A percentile compares a stretch with the other conserved stretches of the same genome.
Evolutionary conservation across 2,113 vertebrate species (phyloP).

Genomic region (Peucedramus taeniatus): DNA sequence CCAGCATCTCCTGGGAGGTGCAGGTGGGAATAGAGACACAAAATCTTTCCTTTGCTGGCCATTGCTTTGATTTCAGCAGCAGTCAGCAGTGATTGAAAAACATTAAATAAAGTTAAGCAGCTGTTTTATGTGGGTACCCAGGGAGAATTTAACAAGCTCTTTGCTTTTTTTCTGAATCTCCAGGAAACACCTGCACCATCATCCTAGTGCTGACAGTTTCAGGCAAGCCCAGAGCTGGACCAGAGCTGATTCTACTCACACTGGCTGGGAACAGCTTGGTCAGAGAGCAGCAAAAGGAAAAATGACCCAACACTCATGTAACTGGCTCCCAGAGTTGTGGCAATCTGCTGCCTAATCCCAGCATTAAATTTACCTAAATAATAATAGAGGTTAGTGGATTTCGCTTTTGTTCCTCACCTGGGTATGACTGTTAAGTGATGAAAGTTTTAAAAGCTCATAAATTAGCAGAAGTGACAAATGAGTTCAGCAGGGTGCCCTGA

Average conservation of each 20-base stretch:
- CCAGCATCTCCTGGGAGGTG: background rate
- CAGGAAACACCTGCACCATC: background rate
- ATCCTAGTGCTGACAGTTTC: background rate
- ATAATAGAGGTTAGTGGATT: background rate
- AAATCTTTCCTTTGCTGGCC: background rate
- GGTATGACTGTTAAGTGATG: background rate
- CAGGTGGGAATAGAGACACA: background rate
- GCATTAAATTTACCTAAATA: background rate
- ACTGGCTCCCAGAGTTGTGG: background rate
- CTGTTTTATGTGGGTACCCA: background rate
- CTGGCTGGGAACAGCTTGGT: background rate
- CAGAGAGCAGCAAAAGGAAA: background rate
- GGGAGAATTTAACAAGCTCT: background rate
- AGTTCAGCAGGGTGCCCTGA: background rate
- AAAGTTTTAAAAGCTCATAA: constrained; percentile 11
- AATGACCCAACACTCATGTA: background rate
- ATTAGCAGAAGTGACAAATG: constrained; percentile 1
- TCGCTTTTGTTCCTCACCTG: background rate
- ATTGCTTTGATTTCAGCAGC: background rate
- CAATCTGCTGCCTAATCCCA: background rate
- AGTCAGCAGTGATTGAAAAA: background rate
- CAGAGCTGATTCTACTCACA: background rate
- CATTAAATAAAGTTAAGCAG: background rate
- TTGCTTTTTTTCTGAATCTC: background rate
- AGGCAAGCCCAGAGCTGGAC: background rate